phyloP scores from a whole-genome alignment of 1,140 invertebrate genomes.

The Leptinotarsa undecemlineata region DNA sequence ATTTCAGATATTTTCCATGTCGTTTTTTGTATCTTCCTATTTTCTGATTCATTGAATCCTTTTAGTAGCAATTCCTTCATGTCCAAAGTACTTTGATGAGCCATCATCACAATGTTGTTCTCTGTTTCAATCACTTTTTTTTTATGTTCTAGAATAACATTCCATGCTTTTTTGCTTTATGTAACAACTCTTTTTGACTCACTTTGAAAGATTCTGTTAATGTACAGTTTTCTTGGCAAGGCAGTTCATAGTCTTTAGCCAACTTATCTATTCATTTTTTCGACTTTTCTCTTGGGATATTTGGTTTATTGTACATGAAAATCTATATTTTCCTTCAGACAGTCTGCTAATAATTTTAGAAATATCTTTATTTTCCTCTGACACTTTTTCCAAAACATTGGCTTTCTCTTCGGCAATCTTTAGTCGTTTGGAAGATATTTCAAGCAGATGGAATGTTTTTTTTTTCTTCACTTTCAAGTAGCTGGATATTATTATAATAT shows the following conservation, averaged over 20 bases:
- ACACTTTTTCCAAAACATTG: slow-evolving; percentile 15
- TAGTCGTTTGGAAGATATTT: slow-evolving; percentile 4
- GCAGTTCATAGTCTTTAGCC: slow-evolving; percentile 22
- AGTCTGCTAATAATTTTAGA: slow-evolving; percentile 14
- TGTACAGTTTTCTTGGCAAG: slow-evolving; percentile 24
- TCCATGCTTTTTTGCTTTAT: slow-evolving; percentile 37
- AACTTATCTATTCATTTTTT: slow-evolving; percentile 19
- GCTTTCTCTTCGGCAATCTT: slow-evolving; percentile 9
- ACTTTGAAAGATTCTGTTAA: slow-evolving; percentile 26
- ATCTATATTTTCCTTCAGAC: slow-evolving; percentile 15
- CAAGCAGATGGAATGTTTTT: not conserved
- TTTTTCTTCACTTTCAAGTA: slow-evolving; percentile 1
- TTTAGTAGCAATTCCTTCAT: slow-evolving; percentile 38
- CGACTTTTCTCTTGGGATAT: slow-evolving; percentile 17
- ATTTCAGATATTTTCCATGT: slow-evolving; percentile 40
- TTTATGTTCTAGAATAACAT: slow-evolving; percentile 38
- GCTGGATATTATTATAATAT: not conserved
- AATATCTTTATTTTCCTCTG: slow-evolving; percentile 24
- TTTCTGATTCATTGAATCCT: slow-evolving; percentile 31
- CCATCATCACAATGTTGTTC: slow-evolving; percentile 32
- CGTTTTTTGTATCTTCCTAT: slow-evolving; percentile 28
- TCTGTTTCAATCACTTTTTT: slow-evolving; percentile 44
- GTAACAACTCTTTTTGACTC: slow-evolving; percentile 29
- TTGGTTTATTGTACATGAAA: not conserved
- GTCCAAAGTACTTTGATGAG: slow-evolving; percentile 38